Evolutionary conservation across 2,113 vertebrate species (phyloP).

Genomic region (Misgurnus anguillicaudatus): DNA sequence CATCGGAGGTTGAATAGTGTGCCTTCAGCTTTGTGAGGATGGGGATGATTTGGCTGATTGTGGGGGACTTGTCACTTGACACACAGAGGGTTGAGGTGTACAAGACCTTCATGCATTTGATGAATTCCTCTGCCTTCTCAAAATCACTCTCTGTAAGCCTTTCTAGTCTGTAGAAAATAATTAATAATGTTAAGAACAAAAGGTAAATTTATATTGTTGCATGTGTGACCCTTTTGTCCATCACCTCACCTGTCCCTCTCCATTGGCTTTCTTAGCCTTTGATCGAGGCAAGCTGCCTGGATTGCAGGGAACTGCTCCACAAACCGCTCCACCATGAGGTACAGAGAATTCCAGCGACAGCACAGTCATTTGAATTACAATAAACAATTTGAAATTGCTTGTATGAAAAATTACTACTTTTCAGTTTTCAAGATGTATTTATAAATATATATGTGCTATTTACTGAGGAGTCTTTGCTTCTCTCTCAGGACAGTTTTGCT

Average conservation of each 20-base stretch:
- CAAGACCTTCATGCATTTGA: slow-evolving; percentile 1
- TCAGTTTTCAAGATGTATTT: too few species aligned
- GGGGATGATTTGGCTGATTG: not conserved
- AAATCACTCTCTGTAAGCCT: not conserved
- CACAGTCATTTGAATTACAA: not conserved
- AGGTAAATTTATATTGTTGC: not conserved
- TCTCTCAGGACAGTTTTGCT: not conserved
- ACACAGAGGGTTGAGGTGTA: slow-evolving; percentile 40
- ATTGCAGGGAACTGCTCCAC: not conserved
- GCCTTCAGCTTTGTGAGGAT: not conserved
- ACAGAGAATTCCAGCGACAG: not conserved
- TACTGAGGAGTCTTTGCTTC: not conserved
- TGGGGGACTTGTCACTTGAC: slow-evolving; percentile 24
- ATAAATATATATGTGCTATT: not conserved
- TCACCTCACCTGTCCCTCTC: too few species aligned
- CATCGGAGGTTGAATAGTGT: not conserved
- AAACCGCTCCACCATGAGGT: not conserved
- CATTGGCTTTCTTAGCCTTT: slow-evolving; percentile 1
- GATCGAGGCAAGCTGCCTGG: not conserved
- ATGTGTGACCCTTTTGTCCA: not conserved
- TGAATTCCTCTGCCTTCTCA: too few species aligned
- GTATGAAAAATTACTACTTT: not conserved
- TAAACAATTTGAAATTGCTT: not conserved
- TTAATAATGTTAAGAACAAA: too few species aligned
- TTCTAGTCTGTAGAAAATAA: too few species aligned